Percentiles rank a stretch among this genome's conserved stretches.
Evolutionary conservation across 2,888 invertebrate species (phyloP).

Genomic region (Rotaria sp.): DNA sequence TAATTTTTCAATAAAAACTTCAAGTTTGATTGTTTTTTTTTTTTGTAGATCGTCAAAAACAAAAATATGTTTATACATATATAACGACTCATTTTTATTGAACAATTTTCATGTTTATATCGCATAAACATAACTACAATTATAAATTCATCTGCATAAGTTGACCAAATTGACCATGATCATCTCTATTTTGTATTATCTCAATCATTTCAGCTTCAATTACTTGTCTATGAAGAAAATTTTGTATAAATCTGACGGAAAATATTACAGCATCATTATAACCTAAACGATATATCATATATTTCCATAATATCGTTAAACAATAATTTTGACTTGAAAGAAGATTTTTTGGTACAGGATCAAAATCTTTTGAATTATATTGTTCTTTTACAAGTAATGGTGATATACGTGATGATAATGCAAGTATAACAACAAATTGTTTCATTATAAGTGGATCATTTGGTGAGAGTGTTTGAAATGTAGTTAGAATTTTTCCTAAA

Average conservation of each 20-base stretch:
- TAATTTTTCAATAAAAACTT: too few relatives aligned
- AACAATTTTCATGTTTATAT: not conserved
- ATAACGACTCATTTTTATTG: not conserved
- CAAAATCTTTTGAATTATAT: not conserved
- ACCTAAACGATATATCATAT: not conserved
- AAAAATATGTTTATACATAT: too few relatives aligned
- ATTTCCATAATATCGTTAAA: not conserved
- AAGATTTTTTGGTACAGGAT: not conserved
- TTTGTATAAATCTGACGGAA: not conserved
- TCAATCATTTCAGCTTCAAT: not conserved
- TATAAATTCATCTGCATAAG: not conserved
- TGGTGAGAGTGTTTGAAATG: not conserved
- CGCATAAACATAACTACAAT: not conserved
- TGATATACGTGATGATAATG: not conserved
- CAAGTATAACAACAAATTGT: not conserved
- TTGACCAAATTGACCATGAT: not conserved
- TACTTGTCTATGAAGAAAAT: not conserved
- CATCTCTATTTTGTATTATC: not conserved
- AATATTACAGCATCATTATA: not conserved
- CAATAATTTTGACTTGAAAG: not conserved
- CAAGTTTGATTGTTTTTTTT: too few relatives aligned
- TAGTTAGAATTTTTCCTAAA: not conserved
- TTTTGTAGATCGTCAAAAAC: too few relatives aligned
- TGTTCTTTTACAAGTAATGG: not conserved
- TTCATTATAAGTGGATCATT: not conserved